Base-by-base conservation (phyloP, 2,888 invertebrate species). In the Apamea epomidion region DNA sequence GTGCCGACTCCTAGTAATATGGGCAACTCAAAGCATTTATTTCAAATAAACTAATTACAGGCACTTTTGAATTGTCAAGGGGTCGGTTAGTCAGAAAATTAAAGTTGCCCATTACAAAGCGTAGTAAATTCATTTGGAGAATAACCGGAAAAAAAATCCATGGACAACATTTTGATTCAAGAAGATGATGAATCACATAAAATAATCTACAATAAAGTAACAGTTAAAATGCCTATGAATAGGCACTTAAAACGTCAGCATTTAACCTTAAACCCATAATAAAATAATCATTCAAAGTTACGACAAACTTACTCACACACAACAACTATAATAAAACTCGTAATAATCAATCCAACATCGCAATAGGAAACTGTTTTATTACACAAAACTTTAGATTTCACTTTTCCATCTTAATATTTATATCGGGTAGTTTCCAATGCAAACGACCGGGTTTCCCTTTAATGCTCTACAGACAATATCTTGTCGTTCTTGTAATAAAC, bases 381-480 rank as follows among this genome's bases (percentile, higher is more conserved):
- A 82, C 71, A 82, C 82, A 81, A 83, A 88, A 76, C 71, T 74
- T 80, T 42, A 71, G 86, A 78, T 89, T 90, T 89, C 89, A 89
- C 90, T 90, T 90, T 83, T 80, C 76, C 70, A 75, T 90, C 89
- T 82, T 80, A 87, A 90, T 89, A 90, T 87, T 90, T 84, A 89
- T 84, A 84, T 76, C 82, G 64, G 70, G 54, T 79, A 42, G 81
- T 88, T 90, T 81, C 76, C 78, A 76, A 80, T 76, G 79, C 80
- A 85, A 90, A 90, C 82, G 73, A 89, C 67, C 48, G 72, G 87
- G 81, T 89, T 89, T 89, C 89, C 89, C 90, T 90, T 87, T 82
- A 79, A 85, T 89, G 74, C 68, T 74, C n/a, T 60, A 69, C 74
- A 68, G 65, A 90, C 81, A 85, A 85, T 89, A 76, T 82, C 85